A percentile compares a stretch with the other conserved stretches of the same genome.
These are phyloP conservation scores for Channallabes apus DNA, from an alignment of 2,797 vertebrate genomes.

Conservation along the genomic window DNA sequence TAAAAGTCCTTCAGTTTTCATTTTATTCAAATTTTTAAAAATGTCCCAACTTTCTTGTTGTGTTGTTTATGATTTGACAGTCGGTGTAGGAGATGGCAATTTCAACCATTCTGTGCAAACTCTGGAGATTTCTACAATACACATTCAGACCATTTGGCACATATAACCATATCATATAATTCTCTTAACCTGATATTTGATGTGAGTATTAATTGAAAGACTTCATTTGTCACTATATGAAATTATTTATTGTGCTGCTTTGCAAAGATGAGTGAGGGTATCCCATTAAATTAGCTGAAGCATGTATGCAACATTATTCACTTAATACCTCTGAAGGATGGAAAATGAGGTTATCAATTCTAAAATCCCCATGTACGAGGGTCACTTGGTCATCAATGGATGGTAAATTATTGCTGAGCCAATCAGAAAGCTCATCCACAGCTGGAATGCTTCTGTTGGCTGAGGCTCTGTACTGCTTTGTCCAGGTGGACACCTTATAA, in stretches of 20 bases:
- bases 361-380: constrained; percentile 90
- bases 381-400: constrained; percentile 75
- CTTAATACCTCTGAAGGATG: constrained; percentile 82
- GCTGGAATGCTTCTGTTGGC: constrained; percentile 82
- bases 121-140: not conserved
- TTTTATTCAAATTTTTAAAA: too few species aligned
- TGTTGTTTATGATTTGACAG: too few species aligned
- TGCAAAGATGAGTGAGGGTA: not conserved
- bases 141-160: not conserved
- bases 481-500: constrained; percentile 90
- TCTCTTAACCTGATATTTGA: not conserved
- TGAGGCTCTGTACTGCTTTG: constrained; percentile 84
- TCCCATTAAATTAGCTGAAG: not conserved
- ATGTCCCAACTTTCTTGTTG: too few species aligned
- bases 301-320: not conserved
- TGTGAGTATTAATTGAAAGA: not conserved
- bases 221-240: not conserved
- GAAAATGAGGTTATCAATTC: constrained; percentile 89
- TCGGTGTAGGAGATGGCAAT: too few species aligned
- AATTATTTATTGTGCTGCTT: not conserved
- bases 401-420: constrained; percentile 86
- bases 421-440: constrained; percentile 83
- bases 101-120: not conserved
- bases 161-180: not conserved
- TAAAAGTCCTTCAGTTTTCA: too few species aligned